Base-by-base conservation (phyloP, 2,113 vertebrate species). In the Mobula hypostoma region DNA sequence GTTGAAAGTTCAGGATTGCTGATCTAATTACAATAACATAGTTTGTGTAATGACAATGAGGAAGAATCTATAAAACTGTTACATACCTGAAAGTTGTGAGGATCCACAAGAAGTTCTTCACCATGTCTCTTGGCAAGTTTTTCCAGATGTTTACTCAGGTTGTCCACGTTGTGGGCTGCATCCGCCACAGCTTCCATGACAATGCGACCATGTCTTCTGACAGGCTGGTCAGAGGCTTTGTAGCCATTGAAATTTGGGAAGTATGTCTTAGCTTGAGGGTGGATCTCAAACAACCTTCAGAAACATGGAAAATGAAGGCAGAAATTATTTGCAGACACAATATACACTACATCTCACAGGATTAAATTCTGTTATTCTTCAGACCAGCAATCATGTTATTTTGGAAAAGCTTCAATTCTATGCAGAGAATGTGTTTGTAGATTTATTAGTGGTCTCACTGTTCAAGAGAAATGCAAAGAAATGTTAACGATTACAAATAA, bases 71-170 rank as follows among this genome's bases (percentile, higher is more conserved):
- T 72, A 7, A 24, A 72, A 27, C 5, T 0, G 66, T 24, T 29
- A n/a, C 95, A 95, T 95, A 98, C 98, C 96, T 96, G 97, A 95
- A 98, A 98, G 97, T 98, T 98, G 90, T 97, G 96, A 0, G 98
- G 98, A 94, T 98, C 98, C 94, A 98, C 97, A 63, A 97, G 96
- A 80, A 98, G 97, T 94, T 97, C 95, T 95, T 97, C 97, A 94
- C 98, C 98, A 0, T 98, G 98, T 94, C 97, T 96, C 95, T 98
- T 96, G 14, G 98, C 98, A 87, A 98, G 97, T 5, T 82, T 94
- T 94, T 95, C 85, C 94, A 98, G 80, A 8, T 95, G 94, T 0
- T 5, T 15, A 0, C 76, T 29, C 0, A 98, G 94, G 94, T 98
- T 94, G 87, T 98, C 97, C 0, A 98, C 5, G 82, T 96, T 78